phyloP scores from a whole-genome alignment of 2,113 vertebrate species.

The Prionailurus viverrinus region DNA sequence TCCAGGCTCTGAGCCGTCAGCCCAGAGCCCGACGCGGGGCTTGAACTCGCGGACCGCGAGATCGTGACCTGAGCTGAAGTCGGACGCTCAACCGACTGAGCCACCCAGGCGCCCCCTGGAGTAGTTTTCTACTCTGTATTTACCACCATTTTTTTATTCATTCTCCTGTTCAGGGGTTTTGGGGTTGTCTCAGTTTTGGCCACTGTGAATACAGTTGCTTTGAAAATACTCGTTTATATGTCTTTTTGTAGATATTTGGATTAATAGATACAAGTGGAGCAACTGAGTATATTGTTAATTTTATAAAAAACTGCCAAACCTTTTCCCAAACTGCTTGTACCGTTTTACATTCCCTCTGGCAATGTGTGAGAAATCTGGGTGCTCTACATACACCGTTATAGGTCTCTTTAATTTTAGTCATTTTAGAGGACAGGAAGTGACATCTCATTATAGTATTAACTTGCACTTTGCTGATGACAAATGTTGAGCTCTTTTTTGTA shows the following conservation, averaged over 20 bases:
- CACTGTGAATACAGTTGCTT: slow-evolving; percentile 3
- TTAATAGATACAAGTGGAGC: background rate
- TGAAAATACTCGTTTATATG: slow-evolving; percentile 16
- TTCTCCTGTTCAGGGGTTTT: background rate
- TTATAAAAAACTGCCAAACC: background rate
- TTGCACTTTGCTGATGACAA: background rate
- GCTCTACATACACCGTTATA: background rate
- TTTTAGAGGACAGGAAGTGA: background rate
- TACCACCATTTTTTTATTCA: background rate
- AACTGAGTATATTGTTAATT: background rate
- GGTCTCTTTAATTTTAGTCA: background rate
- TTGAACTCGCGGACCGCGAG: no score
- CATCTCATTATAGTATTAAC: background rate
- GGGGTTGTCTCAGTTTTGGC: background rate
- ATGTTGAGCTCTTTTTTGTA: background rate
- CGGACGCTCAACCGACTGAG: no score
- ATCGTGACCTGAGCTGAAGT: no score
- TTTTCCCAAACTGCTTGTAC: background rate
- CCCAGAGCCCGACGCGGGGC: no score
- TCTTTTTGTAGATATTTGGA: background rate
- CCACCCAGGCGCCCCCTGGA: no score
- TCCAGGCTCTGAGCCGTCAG: no score
- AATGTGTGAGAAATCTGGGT: background rate
- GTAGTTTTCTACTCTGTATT: background rate
- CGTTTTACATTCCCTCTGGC: background rate